These are phyloP conservation scores for Volucella zonaria DNA, from an alignment of 2,888 invertebrate species.

Conservation along the genomic window DNA sequence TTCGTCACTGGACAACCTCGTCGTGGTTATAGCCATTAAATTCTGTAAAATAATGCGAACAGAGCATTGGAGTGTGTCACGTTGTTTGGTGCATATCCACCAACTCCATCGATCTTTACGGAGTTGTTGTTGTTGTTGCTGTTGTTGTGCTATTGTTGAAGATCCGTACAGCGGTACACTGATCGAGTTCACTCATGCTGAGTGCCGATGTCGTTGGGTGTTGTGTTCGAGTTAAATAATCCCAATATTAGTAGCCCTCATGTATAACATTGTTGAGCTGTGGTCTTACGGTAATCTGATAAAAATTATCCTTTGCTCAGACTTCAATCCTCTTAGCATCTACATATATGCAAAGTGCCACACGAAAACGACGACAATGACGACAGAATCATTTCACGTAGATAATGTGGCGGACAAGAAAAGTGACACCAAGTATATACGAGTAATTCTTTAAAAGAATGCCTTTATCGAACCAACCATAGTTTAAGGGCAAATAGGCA, in stretches of 20 bases:
- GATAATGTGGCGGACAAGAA: conserved; percentile 21
- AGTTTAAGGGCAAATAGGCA: too few relatives aligned
- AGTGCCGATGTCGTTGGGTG: conserved; percentile 47
- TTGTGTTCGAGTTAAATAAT: conserved; percentile 62
- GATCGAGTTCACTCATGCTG: conserved; percentile 45
- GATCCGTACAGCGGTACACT: conserved; percentile 14
- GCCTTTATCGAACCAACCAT: too few relatives aligned
- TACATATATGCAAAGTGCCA: conserved; percentile 42
- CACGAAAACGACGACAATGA: neutral
- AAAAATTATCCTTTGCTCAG: conserved; percentile 54
- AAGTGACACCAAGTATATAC: neutral
- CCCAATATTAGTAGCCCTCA: conserved; percentile 66
- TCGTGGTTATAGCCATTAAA: conserved; percentile 68
- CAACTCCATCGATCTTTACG: conserved; percentile 65
- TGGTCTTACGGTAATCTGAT: conserved; percentile 68
- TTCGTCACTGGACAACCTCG: conserved; percentile 62
- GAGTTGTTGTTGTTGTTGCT: conserved; percentile 16
- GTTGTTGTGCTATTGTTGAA: conserved; percentile 33
- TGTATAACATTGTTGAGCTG: conserved; percentile 61
- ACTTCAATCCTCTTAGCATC: conserved; percentile 5
- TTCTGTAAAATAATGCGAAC: conserved; percentile 61
- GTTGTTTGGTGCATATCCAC: conserved; percentile 59
- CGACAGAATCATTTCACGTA: conserved; percentile 44
- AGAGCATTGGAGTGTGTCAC: conserved; percentile 65
- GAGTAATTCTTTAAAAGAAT: neutral